Evolutionary conservation across 2,888 invertebrate species (phyloP).

Genomic region (Therioaphis trifolii): DNA sequence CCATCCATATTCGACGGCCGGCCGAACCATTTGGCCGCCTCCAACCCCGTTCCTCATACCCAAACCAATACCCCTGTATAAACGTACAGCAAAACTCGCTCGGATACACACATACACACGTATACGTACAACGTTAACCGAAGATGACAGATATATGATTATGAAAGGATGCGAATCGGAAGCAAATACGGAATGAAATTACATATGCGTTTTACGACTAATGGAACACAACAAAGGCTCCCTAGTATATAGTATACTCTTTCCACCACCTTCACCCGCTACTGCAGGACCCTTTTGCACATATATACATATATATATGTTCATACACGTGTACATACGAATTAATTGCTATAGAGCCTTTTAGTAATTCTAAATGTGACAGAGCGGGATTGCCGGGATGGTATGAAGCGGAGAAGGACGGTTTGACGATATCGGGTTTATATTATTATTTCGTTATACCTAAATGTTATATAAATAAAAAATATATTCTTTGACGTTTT

Average conservation of each 20-base stretch:
- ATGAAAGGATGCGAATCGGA: slow-evolving; percentile 62
- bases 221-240: slow-evolving; percentile 61
- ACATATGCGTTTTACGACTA: slow-evolving; percentile 61
- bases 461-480: too few species aligned
- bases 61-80: neutral
- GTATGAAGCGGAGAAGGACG: neutral
- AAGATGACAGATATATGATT: slow-evolving; percentile 60
- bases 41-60: neutral
- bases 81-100: neutral
- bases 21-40: slow-evolving; percentile 49
- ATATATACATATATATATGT: neutral
- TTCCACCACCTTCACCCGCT: neutral
- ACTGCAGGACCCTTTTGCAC: slow-evolving; percentile 14
- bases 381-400: neutral
- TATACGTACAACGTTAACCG: slow-evolving; percentile 47
- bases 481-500: too few species aligned
- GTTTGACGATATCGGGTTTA: slow-evolving; percentile 36
- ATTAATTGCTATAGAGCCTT: slow-evolving; percentile 58
- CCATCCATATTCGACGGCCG: neutral
- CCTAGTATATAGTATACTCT: neutral
- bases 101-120: neutral
- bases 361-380: slow-evolving; percentile 56
- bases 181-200: slow-evolving; percentile 62
- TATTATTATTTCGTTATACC: slow-evolving; percentile 27
- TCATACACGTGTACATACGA: slow-evolving; percentile 2